A percentile compares a stretch with the other conserved stretches of the same genome.
phyloP scores from a whole-genome alignment of 2,797 vertebrate species.

The Apogon talboti region DNA sequence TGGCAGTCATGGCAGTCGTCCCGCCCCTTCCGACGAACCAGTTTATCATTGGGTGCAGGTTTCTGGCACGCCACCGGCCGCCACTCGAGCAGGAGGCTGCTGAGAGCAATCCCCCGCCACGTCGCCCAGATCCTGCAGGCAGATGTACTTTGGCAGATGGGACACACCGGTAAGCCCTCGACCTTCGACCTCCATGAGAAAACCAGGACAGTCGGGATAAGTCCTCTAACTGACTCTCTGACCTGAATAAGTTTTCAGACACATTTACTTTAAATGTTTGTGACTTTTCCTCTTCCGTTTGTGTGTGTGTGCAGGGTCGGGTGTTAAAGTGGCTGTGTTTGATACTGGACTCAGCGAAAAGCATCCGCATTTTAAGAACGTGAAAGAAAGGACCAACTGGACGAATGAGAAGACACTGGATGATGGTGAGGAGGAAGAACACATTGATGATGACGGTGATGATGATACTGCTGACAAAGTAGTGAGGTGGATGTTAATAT shows the following conservation, averaged over 20 bases:
- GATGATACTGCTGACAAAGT: too few species aligned
- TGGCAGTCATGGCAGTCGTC: slow-evolving; percentile 97
- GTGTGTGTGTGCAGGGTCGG: slow-evolving; percentile 84
- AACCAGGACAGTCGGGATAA: too few species aligned
- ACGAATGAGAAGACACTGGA: slow-evolving; percentile 99
- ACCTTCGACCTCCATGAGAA: not conserved
- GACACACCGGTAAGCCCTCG: slow-evolving; percentile 88
- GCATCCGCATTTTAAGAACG: slow-evolving; percentile 98
- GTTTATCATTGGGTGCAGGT: slow-evolving; percentile 92
- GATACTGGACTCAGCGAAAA: slow-evolving; percentile 98
- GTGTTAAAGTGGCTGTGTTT: slow-evolving; percentile 98
- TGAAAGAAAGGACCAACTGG: slow-evolving; percentile 99
- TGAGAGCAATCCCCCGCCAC: slow-evolving; percentile 96
- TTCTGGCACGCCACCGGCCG: slow-evolving; percentile 98
- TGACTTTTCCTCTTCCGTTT: not conserved
- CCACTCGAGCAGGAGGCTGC: slow-evolving; percentile 93
- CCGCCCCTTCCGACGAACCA: slow-evolving; percentile 91
- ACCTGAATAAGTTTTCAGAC: too few species aligned
- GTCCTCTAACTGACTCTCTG: too few species aligned
- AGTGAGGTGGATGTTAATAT: too few species aligned
- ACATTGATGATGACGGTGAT: too few species aligned
- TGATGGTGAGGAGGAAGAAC: slow-evolving; percentile 96
- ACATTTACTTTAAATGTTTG: not conserved
- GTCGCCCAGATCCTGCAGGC: slow-evolving; percentile 98
- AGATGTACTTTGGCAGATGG: slow-evolving; percentile 98